Evolutionary conservation across 2,888 invertebrate genomes (phyloP).

Genomic region (Lycocerus yunnanus): DNA sequence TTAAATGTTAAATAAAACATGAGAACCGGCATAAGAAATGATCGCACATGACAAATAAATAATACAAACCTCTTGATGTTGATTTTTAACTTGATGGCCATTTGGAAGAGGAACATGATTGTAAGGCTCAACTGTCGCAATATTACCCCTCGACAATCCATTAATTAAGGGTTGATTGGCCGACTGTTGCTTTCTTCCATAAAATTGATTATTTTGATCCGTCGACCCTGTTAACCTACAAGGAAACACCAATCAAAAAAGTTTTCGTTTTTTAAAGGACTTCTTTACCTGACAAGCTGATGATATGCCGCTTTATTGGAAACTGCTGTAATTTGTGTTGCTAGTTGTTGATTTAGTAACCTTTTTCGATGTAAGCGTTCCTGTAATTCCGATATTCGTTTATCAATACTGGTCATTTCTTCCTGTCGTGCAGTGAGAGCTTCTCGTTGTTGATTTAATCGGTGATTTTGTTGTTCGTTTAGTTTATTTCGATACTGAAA

Average conservation of each 20-base stretch:
- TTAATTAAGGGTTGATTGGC: constrained; percentile 55
- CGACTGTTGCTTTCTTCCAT: constrained; percentile 49
- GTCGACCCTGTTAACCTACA: constrained; percentile 51
- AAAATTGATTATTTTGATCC: constrained; percentile 51
- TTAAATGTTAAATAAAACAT: too few relatives aligned
- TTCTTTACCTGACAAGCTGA: constrained; percentile 52
- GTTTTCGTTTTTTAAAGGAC: neutral
- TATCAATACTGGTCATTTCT: constrained; percentile 90
- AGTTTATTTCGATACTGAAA: constrained; percentile 93
- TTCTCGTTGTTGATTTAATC: constrained; percentile 87
- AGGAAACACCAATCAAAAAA: neutral
- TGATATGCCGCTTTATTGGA: constrained; percentile 55
- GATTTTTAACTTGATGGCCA: constrained; percentile 53
- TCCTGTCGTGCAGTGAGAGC: constrained; percentile 87
- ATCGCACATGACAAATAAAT: too few relatives aligned
- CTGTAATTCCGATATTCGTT: constrained; percentile 91
- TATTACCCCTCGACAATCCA: constrained; percentile 72
- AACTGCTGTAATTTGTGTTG: constrained; percentile 63
- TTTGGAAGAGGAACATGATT: constrained; percentile 77
- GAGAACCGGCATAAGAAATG: too few relatives aligned
- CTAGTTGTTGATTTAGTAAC: constrained; percentile 77
- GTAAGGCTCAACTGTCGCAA: constrained; percentile 87
- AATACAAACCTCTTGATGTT: constrained; percentile 49
- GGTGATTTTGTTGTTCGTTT: constrained; percentile 92
- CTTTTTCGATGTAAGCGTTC: constrained; percentile 88